Evolutionary conservation across 2,888 invertebrate genomes (phyloP).

Genomic region (Eurytoma californica): DNA sequence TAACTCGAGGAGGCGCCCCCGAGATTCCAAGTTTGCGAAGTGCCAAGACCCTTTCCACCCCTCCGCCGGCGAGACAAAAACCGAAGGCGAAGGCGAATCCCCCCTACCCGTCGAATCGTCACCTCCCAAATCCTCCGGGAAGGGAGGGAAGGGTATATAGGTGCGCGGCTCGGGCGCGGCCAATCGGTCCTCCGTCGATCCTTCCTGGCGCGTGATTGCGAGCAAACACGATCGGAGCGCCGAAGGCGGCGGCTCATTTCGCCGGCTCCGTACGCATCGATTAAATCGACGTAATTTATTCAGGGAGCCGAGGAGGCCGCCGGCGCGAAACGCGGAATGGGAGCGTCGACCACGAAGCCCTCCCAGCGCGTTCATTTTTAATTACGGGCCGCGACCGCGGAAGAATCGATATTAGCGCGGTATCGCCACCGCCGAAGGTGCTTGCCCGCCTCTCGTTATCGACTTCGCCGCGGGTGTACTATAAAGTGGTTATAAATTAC

Average conservation of each 20-base stretch:
- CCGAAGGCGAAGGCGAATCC: conserved; percentile 1
- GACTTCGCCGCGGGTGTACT: too few species aligned
- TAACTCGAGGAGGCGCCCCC: conserved; percentile 47
- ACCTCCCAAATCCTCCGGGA: conserved; percentile 35
- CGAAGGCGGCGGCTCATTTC: neutral
- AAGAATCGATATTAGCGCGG: conserved; percentile 9
- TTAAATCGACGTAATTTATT: conserved; percentile 62
- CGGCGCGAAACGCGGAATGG: neutral
- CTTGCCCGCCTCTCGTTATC: too few species aligned
- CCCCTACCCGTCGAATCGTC: conserved; percentile 23
- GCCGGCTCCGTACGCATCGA: conserved; percentile 55
- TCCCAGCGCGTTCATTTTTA: conserved; percentile 35
- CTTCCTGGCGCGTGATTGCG: neutral
- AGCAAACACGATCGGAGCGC: conserved; percentile 6
- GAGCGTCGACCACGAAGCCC: neutral
- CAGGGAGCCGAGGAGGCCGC: conserved; percentile 43
- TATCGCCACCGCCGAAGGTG: neutral
- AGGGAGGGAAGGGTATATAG: conserved; percentile 11
- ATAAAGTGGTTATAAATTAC: too few species aligned
- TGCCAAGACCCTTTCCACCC: conserved; percentile 46
- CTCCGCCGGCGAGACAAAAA: conserved; percentile 23
- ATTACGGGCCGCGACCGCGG: conserved; percentile 19
- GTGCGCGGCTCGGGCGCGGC: neutral
- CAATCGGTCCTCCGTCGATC: neutral
- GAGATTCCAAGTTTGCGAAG: conserved; percentile 54